Conservation (phyloP, 2,797 vertebrate species). For the Somateria mollissima region DNA sequence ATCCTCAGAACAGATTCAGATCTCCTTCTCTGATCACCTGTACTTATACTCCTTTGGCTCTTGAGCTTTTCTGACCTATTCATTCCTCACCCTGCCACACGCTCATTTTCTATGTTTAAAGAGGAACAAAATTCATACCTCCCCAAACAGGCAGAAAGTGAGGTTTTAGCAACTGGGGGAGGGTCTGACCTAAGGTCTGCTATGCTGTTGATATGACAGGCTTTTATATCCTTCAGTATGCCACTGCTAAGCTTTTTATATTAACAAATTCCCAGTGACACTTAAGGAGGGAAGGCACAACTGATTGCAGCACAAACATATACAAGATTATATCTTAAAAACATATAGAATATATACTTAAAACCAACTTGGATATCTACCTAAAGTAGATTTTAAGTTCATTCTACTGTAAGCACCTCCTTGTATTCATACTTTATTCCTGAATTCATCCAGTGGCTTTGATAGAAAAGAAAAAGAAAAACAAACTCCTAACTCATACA, state of each 20-base stretch:
- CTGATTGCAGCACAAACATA: neutral
- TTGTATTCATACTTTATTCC: neutral
- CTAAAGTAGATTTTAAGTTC: neutral
- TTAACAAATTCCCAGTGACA: neutral
- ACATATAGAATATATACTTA: neutral
- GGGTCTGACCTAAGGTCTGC: neutral
- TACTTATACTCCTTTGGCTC: neutral
- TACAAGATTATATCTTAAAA: neutral
- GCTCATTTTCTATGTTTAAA: neutral
- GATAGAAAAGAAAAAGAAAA: neutral
- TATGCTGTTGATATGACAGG: neutral
- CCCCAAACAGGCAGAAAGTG: neutral
- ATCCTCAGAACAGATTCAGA: neutral
- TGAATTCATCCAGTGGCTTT: neutral
- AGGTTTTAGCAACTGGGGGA: neutral
- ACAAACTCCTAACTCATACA: neutral
- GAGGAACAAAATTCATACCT: neutral
- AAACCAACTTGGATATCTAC: neutral
- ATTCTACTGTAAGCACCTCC: neutral
- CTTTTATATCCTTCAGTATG: neutral
- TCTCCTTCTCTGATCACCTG: neutral
- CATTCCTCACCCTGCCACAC: accelerated
- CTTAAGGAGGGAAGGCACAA: neutral
- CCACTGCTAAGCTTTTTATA: neutral
- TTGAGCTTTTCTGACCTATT: neutral